Evolutionary conservation across 2,888 invertebrate genomes (phyloP).

Genomic region (Eupithecia inturbata): DNA sequence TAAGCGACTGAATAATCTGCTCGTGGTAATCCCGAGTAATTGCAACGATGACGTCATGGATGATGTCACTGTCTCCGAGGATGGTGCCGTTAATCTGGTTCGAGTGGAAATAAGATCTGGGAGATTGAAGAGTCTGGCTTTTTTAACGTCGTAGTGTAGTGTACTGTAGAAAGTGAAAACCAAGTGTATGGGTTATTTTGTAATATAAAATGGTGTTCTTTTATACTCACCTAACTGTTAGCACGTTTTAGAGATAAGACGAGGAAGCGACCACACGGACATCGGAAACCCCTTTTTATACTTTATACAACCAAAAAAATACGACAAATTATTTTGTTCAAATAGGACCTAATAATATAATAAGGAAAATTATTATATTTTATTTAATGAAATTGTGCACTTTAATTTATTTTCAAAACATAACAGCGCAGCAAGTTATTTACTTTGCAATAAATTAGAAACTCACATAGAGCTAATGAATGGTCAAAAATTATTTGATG

Average conservation of each 20-base stretch:
- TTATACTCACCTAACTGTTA: not conserved
- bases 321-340: no score
- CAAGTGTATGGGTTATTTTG: not conserved
- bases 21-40: conserved; percentile 20
- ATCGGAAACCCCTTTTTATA: not conserved
- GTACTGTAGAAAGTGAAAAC: not conserved
- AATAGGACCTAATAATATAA: no score
- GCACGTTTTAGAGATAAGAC: not conserved
- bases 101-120: conserved; percentile 27
- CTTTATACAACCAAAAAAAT: not conserved
- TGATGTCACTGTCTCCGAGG: conserved; percentile 33
- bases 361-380: no score
- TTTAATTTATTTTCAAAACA: no score
- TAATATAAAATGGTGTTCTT: not conserved
- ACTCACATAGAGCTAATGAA: no score
- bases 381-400: no score
- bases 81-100: conserved; percentile 20
- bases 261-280: no score
- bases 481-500: no score
- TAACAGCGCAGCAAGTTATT: no score
- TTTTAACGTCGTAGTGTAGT: not conserved
- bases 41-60: conserved; percentile 21
- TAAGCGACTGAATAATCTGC: conserved; percentile 20
- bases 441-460: no score
- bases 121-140: not conserved